Base-by-base conservation (phyloP, 2,113 vertebrate species). In the Stomatorhinus ivindoensis region DNA sequence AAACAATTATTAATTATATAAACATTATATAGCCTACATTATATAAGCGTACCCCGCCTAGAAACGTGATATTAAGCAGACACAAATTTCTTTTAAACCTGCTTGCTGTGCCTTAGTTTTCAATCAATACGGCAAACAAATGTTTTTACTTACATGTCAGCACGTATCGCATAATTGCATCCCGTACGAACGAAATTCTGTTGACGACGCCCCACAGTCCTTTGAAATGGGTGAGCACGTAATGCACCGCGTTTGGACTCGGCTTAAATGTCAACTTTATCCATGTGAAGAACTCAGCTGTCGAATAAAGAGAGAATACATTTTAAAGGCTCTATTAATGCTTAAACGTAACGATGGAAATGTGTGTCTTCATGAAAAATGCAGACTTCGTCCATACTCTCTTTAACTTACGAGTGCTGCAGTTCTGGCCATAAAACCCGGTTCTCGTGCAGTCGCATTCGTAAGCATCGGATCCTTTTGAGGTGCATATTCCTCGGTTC, bases 381-480 rank as follows among this genome's bases (percentile, higher is more conserved):
- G 24, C 21, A 47, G 21, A 21, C 21, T 84, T 24, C 3, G 24
- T n/a, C 8, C 19, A 44, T 6, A 21, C 0, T 5, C 8, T 15
- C 35, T 1, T 31, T 42, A 13, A 95, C 95, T 96, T 95, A 99
- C 98, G 98, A 0, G 93, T 96, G 0, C 96, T 94, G 90, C 98
- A 99, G 94, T 98, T 99, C 90, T 97, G 95, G 0, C 97, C 98
- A 0, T 96, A 95, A 91, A 86, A 99, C 0, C 98, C 98, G 0
- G 98, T 99, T 2, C 98, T 93, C 0, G 97, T 98, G 87, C 98
- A 99, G 89, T 99, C 98, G 24, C 98, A 99, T 87, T 97, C 96
- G 11, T 99, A 99, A 0, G 3, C 90, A 21, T 97, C 96, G 0
- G 94, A 55, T 4, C 96, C 97, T 0, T 91, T 2, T 0, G 95